Evolutionary conservation across 2,113 vertebrate genomes (phyloP), one percentile per base, ranked within the genome.

Genomic region (Kryptolebias marmoratus): DNA sequence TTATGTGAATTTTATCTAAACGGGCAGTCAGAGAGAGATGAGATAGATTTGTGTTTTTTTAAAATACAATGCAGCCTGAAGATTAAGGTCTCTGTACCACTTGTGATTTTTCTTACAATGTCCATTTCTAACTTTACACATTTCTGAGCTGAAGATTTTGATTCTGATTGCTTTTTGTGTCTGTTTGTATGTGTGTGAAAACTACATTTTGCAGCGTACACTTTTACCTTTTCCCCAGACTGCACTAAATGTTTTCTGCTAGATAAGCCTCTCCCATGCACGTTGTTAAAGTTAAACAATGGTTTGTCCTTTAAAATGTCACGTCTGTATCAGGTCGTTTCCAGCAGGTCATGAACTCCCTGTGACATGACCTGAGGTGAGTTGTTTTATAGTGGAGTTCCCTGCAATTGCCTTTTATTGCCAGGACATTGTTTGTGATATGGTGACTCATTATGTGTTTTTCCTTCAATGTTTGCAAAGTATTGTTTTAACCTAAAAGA

Each of bases 401-500:
- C 77, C 73, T 64, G 57, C 71, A 77, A 1, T 74, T 36, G 69
- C 45, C 64, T 74, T 82, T 78, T 83, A 71, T 75, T 14, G 47
- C 54, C 1, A 50, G 66, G 70, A 45, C 67, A 63, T 53, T 78
- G 71, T 80, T 71, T 14, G 15, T 58, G 31, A 3, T 62, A 54
- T 31, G 30, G 69, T 77, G 81, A 59, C 39, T 10, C 8, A 4
- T 36, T 69, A 0, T 58, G 61, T 61, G 30, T 65, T 62, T 63
- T 64, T 45, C 22, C 6, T 32, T 4, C 65, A 75, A 55, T 70
- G 76, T 86, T 83, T 63, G 61, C 60, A 69, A 27, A 27, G 5
- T 75, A 85, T 89, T 91, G 82, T 88, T 78, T 79, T 79, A 73
- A 77, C 48, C 62, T 77, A 49, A 60, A 54, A 57, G 39, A n/a